Percentiles rank a stretch among this genome's conserved stretches.
Evolutionary conservation across 2,113 vertebrate genomes (phyloP).

Genomic region (Penelope pileata): DNA sequence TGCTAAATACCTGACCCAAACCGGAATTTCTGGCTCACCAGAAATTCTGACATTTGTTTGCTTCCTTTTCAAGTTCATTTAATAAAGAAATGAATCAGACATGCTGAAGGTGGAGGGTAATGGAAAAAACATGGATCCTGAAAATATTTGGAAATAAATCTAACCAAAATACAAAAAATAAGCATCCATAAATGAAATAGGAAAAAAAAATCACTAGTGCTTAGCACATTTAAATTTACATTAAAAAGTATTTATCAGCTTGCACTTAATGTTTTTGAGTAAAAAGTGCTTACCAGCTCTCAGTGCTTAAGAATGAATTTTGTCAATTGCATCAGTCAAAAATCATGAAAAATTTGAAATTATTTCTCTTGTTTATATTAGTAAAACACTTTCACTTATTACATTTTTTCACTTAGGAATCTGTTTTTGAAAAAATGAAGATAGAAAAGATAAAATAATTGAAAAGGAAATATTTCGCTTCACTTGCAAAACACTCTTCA

Average conservation of each 20-base stretch:
- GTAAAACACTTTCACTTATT: background rate
- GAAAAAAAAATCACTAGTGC: background rate
- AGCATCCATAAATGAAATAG: background rate
- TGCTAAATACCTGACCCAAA: background rate
- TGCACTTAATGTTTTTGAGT: background rate
- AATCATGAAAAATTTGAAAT: background rate
- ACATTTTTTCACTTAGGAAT: background rate
- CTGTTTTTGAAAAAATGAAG: background rate
- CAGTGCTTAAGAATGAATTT: background rate
- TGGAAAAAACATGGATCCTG: background rate
- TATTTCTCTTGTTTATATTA: background rate
- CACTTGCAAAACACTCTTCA: background rate
- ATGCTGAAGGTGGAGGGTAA: background rate
- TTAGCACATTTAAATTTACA: background rate
- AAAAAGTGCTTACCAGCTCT: background rate
- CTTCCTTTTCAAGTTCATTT: background rate
- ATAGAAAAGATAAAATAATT: background rate
- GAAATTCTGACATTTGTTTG: background rate
- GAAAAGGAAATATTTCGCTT: background rate
- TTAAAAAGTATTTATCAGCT: background rate
- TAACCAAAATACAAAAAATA: background rate
- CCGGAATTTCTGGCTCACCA: background rate
- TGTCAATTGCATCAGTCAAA: background rate
- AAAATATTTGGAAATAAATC: background rate
- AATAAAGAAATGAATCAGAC: background rate